Conservation (phyloP, 2,797 vertebrate genomes). For the Nannoperca obscura region DNA sequence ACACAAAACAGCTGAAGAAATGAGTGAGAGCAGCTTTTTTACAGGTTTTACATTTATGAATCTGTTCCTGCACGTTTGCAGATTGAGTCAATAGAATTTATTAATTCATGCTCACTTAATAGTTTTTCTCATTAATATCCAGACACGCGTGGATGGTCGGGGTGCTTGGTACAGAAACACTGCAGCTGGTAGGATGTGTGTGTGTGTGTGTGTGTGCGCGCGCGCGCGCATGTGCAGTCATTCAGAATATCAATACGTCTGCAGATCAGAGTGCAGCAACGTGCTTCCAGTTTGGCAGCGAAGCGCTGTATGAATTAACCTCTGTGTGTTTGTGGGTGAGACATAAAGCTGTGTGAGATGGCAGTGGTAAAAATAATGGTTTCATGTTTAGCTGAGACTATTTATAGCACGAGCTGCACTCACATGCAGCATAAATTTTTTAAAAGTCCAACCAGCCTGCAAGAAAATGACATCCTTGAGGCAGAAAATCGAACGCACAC, state of each 20-base stretch:
- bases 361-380: conserved; percentile 16
- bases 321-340: background rate
- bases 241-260: conserved; percentile 45
- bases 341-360: background rate
- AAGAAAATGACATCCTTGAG: conserved; percentile 49
- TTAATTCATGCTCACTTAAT: background rate
- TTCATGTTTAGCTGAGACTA: conserved; percentile 57
- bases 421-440: conserved; percentile 67
- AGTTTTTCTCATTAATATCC: background rate
- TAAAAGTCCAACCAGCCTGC: conserved; percentile 43
- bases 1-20: background rate
- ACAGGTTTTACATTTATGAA: background rate
- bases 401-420: conserved; percentile 65
- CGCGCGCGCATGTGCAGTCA: background rate
- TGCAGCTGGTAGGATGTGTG: conserved; percentile 9
- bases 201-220: background rate
- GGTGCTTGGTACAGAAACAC: background rate
- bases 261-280: conserved; percentile 30
- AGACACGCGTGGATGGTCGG: background rate
- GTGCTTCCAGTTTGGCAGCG: background rate
- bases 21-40: background rate
- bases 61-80: background rate
- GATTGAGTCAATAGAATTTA: background rate
- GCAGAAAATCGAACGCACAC: conserved; percentile 22
- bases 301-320: conserved; percentile 17